Evolutionary conservation across 2,113 vertebrate genomes (phyloP).

Genomic region (Solea senegalensis): DNA sequence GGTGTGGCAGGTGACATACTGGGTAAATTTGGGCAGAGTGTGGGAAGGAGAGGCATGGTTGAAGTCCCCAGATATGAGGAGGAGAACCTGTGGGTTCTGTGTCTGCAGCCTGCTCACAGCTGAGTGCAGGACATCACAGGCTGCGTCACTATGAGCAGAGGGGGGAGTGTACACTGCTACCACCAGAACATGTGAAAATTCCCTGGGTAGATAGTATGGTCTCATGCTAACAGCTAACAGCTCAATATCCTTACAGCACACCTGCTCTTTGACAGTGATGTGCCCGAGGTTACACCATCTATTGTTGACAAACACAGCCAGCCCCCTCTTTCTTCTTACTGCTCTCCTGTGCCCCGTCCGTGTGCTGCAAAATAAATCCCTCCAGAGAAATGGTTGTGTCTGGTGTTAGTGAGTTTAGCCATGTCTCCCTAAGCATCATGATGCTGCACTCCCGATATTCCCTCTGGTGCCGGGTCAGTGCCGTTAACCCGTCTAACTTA

Average conservation of each 20-base stretch:
- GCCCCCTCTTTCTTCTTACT: not conserved
- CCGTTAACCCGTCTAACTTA: not conserved
- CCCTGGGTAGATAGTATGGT: not conserved
- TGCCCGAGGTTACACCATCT: not conserved
- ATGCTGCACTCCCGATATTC: not conserved
- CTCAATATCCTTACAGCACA: not conserved
- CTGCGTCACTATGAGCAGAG: not conserved
- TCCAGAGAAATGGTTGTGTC: not conserved
- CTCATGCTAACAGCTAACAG: conserved; percentile 2
- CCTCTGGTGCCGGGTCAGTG: not conserved
- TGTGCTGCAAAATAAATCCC: not conserved
- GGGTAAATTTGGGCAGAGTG: not conserved
- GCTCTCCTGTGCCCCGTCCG: not conserved
- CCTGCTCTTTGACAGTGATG: not conserved
- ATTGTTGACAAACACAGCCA: not conserved
- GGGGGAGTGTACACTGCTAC: not conserved
- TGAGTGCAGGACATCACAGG: not conserved
- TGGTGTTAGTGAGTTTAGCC: not conserved
- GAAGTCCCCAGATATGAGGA: not conserved
- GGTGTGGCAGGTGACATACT: not conserved
- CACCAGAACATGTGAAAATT: not conserved
- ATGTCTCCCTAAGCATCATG: not conserved
- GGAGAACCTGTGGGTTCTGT: no score
- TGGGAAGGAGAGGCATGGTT: not conserved
- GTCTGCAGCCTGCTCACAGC: no score